phyloP scores from a whole-genome alignment of 1,140 invertebrate species.

The Zophobas morio region DNA sequence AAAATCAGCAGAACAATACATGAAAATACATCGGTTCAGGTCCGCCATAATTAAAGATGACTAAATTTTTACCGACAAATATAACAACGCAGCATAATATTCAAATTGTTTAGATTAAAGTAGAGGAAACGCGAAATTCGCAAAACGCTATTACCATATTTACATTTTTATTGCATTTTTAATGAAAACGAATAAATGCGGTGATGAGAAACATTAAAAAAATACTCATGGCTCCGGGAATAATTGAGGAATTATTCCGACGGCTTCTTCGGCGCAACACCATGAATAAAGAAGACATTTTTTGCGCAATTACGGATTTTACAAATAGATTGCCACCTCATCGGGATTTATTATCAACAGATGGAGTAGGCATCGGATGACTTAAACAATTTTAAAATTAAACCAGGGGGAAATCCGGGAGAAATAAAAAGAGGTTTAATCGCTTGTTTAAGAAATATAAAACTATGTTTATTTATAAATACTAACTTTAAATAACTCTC shows the following conservation, averaged over 20 bases:
- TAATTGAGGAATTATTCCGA: conserved; percentile 48
- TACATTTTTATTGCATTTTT: conserved; percentile 53
- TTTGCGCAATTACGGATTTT: conserved; percentile 28
- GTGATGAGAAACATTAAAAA: conserved; percentile 48
- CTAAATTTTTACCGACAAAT: conserved; percentile 1
- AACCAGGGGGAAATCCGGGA: conserved; percentile 29
- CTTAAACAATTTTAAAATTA: conserved; percentile 43
- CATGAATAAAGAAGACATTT: conserved; percentile 17
- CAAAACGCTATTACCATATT: conserved; percentile 44
- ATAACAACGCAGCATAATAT: conserved; percentile 20
- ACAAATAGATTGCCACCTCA: conserved; percentile 41
- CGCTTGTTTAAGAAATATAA: conserved; percentile 47
- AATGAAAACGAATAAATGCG: conserved; percentile 50
- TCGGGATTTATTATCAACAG: conserved; percentile 36
- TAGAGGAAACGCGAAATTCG: conserved; percentile 20
- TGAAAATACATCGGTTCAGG: conserved; percentile 47
- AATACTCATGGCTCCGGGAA: conserved; percentile 45
- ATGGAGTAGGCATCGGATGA: conserved; percentile 18
- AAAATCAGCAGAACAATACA: conserved; percentile 51
- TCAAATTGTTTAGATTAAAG: conserved; percentile 39
- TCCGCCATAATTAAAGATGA: conserved; percentile 30
- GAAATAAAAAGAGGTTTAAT: conserved; percentile 35
- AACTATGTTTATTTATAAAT: conserved; percentile 46
- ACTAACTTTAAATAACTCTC: conserved; percentile 41
- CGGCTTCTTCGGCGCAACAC: background rate